Percentiles rank a stretch among this genome's conserved stretches.
Conservation (phyloP, 2,888 invertebrate species). For the Ochropacha duplaris region DNA sequence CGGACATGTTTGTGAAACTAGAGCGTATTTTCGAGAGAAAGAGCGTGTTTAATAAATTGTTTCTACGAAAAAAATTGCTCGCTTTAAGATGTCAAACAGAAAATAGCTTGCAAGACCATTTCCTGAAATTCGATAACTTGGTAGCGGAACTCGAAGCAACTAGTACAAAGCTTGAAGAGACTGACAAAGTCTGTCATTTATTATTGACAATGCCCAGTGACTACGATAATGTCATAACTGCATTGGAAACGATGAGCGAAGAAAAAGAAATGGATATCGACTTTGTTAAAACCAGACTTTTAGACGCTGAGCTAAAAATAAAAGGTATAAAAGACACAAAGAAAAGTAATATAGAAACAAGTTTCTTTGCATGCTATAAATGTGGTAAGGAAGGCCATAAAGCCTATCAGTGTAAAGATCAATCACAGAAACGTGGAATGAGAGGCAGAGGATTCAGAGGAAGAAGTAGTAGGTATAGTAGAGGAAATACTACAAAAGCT, state of each 20-base stretch:
- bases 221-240: constrained; percentile 9
- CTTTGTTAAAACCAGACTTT: constrained; percentile 10
- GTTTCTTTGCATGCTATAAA: background rate
- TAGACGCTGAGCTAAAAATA: constrained; percentile 11
- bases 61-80: constrained; percentile 8
- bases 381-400: background rate
- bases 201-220: constrained; percentile 7
- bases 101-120: background rate
- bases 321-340: background rate
- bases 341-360: background rate
- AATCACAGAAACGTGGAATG: no score
- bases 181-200: constrained; percentile 13
- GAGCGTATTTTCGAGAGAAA: constrained; percentile 18
- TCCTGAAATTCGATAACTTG: constrained; percentile 9
- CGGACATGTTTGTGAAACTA: constrained; percentile 12
- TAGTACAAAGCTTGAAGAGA: constrained; percentile 7
- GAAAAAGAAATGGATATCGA: constrained; percentile 9
- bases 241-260: constrained; percentile 8
- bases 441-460: no score
- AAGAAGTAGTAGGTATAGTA: no score
- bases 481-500: no score
- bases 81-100: background rate
- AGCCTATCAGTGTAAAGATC: no score
- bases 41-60: constrained; percentile 16
- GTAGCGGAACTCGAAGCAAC: constrained; percentile 10